phyloP scores from a whole-genome alignment of 2,888 invertebrate genomes.

The Clanis bilineata region DNA sequence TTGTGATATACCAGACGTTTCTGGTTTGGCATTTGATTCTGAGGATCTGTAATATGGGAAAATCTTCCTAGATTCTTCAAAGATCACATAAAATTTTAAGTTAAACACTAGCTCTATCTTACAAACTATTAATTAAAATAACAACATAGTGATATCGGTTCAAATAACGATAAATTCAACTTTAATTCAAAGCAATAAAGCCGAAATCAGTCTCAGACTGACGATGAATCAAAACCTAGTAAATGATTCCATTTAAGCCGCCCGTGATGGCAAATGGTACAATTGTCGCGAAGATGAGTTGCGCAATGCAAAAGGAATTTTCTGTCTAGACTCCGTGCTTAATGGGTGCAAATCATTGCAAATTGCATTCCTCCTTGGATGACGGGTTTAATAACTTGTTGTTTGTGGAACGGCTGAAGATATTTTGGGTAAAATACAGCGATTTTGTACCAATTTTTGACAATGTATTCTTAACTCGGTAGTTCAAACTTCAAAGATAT shows the following conservation, averaged over 20 bases:
- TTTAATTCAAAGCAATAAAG: background rate
- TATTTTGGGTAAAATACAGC: background rate
- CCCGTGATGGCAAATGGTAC: conserved; percentile 16
- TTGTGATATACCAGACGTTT: background rate
- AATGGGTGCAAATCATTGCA: conserved; percentile 76
- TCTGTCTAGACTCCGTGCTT: conserved; percentile 61
- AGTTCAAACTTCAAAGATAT: background rate
- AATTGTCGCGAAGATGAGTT: conserved; percentile 56
- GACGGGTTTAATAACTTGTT: conserved; percentile 54
- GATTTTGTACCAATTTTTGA: background rate
- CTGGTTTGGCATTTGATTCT: background rate
- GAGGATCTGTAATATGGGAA: background rate
- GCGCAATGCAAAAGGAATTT: conserved; percentile 67
- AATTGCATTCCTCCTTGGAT: conserved; percentile 63
- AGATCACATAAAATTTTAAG: too few relatives aligned
- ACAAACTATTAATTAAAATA: background rate
- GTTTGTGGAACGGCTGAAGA: background rate
- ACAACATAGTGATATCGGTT: background rate
- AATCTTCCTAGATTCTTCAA: too few relatives aligned
- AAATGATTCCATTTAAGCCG: conserved; percentile 16
- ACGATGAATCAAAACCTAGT: conserved; percentile 14
- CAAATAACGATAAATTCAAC: background rate
- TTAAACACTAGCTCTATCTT: too few relatives aligned
- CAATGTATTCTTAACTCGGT: background rate
- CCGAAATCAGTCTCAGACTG: background rate